These are phyloP conservation scores for Oscheius sp. DNA, from an alignment of 2,888 invertebrate genomes.

Conservation along the genomic window DNA sequence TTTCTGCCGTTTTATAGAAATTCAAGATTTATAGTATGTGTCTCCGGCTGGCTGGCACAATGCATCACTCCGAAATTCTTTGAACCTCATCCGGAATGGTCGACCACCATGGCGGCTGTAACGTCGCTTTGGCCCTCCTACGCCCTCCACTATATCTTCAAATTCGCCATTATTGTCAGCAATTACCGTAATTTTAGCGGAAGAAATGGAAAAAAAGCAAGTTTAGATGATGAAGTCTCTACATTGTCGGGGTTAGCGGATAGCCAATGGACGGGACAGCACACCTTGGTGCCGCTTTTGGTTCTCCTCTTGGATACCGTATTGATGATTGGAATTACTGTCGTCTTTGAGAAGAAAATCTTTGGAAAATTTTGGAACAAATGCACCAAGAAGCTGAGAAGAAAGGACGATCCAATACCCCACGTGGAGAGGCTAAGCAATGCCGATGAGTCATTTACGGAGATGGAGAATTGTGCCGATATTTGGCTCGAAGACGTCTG, in stretches of 20 bases:
- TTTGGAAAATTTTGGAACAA: neutral
- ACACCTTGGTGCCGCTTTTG: neutral
- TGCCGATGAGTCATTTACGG: neutral
- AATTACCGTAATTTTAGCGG: neutral
- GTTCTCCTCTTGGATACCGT: neutral
- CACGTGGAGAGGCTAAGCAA: neutral
- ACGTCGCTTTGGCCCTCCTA: neutral
- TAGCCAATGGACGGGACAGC: neutral
- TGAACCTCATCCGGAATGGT: neutral
- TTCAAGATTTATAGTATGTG: constrained; percentile 11
- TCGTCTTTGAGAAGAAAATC: neutral
- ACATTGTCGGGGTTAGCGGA: neutral
- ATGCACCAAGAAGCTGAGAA: neutral
- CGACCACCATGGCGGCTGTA: neutral
- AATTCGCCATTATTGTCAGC: neutral
- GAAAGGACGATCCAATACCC: neutral
- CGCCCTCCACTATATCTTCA: constrained; percentile 5
- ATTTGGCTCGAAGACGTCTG: neutral
- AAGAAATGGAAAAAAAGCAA: neutral
- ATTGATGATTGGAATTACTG: neutral
- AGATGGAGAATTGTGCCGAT: neutral
- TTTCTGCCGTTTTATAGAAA: neutral
- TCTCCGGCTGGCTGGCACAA: neutral
- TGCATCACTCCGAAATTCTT: constrained; percentile 1
- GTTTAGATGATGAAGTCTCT: neutral